Conservation (phyloP, 2,888 invertebrate genomes). For the Pterobdella sp. region DNA sequence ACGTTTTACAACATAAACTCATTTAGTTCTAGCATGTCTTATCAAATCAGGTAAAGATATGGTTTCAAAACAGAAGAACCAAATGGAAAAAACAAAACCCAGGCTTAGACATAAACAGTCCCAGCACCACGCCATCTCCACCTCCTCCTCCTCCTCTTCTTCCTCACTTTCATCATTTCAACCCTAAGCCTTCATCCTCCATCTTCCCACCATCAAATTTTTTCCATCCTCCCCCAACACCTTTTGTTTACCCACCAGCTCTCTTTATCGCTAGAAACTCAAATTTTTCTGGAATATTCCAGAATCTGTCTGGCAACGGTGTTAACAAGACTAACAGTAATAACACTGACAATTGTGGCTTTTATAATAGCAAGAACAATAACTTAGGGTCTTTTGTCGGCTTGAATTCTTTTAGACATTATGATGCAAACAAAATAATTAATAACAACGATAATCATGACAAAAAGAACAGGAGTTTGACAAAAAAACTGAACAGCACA, state of each 20-base stretch:
- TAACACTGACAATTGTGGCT: neutral
- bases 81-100: constrained; percentile 99
- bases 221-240: neutral
- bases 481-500: too few relatives aligned
- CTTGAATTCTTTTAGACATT: too few relatives aligned
- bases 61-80: constrained; percentile 66
- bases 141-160: neutral
- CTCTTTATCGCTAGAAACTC: constrained; percentile 13
- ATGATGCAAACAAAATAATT: too few relatives aligned
- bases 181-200: neutral
- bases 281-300: constrained; percentile 6
- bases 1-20: too few relatives aligned
- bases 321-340: neutral
- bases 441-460: too few relatives aligned
- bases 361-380: neutral
- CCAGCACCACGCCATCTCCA: constrained; percentile 16
- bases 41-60: constrained; percentile 58
- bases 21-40: too few relatives aligned
- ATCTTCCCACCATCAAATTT: neutral
- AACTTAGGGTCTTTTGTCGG: neutral
- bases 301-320: neutral
- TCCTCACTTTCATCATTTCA: neutral
- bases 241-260: neutral
- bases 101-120: constrained; percentile 76
- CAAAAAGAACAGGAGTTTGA: too few relatives aligned